phyloP scores from a whole-genome alignment of 2,888 invertebrate genomes.

The Eristalis arbustorum region DNA sequence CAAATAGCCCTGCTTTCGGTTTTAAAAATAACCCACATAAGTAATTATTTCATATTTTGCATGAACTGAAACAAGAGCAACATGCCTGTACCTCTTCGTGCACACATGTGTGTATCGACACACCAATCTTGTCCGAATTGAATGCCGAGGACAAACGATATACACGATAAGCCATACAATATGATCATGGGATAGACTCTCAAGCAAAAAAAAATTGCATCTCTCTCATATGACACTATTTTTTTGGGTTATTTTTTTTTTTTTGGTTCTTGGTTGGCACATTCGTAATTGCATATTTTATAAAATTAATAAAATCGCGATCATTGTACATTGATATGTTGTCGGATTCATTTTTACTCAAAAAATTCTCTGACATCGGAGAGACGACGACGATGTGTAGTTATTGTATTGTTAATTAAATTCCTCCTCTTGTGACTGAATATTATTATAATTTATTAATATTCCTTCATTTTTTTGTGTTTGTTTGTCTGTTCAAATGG shows the following conservation, averaged over 20 bases:
- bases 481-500: background rate
- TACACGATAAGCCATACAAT: slow-evolving; percentile 11
- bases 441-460: background rate
- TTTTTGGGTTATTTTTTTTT: too few species aligned
- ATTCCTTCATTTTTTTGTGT: background rate
- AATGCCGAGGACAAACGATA: slow-evolving; percentile 31
- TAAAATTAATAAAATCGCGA: slow-evolving; percentile 27
- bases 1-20: background rate
- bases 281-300: slow-evolving; percentile 17
- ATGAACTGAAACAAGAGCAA: background rate
- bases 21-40: background rate
- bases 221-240: background rate
- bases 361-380: slow-evolving; percentile 7
- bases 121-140: slow-evolving; percentile 35
- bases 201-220: background rate
- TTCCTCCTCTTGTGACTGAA: background rate
- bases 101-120: slow-evolving; percentile 19
- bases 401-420: background rate
- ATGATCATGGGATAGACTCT: background rate
- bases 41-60: background rate
- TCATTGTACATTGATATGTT: slow-evolving; percentile 39
- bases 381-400: background rate
- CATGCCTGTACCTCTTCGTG: background rate
- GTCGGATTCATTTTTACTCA: slow-evolving; percentile 21
- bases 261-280: background rate